Percentiles rank a stretch among this genome's conserved stretches.
phyloP scores from a whole-genome alignment of 2,888 invertebrate species.

The Acholoe squamosa region DNA sequence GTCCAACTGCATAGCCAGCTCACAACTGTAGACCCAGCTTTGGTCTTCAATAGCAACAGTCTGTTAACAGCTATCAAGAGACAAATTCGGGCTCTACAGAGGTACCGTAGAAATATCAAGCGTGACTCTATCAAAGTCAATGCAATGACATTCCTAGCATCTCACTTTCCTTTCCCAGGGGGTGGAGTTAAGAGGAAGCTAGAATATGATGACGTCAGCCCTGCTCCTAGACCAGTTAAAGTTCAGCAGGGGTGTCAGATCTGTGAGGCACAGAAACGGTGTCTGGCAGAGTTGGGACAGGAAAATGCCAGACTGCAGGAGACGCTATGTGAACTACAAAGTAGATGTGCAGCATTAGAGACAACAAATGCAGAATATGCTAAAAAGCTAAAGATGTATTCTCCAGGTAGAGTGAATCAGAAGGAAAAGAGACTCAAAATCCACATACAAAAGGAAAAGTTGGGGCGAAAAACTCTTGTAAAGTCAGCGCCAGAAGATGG shows the following conservation, averaged over 20 bases:
- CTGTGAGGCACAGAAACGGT: too few relatives aligned
- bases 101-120: not conserved
- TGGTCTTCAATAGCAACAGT: too few relatives aligned
- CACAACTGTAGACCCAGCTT: too few relatives aligned
- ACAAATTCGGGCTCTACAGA: not conserved
- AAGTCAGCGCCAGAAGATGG: too few relatives aligned
- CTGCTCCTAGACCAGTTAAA: too few relatives aligned
- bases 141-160: not conserved
- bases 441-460: not conserved
- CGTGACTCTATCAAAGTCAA: not conserved
- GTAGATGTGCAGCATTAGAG: not conserved
- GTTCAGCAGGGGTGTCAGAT: not conserved
- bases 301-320: not conserved
- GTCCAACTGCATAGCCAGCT: too few relatives aligned
- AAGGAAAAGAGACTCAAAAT: not conserved
- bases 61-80: conserved; percentile 22
- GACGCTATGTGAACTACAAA: not conserved
- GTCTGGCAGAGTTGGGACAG: too few relatives aligned
- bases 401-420: not conserved
- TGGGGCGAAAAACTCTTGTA: not conserved
- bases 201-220: not conserved
- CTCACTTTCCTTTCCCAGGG: too few relatives aligned
- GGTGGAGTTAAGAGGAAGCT: too few relatives aligned
- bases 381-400: not conserved
- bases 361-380: not conserved